These are phyloP conservation scores for Proctacanthus coquilletti DNA, from an alignment of 1,140 invertebrate species.

Conservation along the genomic window DNA sequence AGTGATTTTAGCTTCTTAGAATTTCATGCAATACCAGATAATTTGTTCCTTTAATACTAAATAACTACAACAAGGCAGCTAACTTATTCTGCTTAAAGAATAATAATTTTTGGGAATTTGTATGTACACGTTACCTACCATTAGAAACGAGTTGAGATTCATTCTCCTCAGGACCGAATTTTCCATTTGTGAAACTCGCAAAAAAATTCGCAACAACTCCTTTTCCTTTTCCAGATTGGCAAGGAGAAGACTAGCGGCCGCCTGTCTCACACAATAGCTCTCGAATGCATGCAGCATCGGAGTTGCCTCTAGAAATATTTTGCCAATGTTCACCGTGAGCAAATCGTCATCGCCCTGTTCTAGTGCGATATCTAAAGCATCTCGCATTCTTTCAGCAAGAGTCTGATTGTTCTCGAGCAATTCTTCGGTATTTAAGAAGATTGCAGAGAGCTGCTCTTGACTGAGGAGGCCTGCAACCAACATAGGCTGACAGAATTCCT, in stretches of 20 bases:
- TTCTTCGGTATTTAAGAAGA: conserved; percentile 90
- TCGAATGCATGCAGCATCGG: conserved; percentile 89
- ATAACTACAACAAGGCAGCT: background rate
- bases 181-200: conserved; percentile 92
- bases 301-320: conserved; percentile 80
- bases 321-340: conserved; percentile 76
- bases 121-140: conserved; percentile 43
- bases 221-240: conserved; percentile 91
- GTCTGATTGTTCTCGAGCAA: conserved; percentile 75
- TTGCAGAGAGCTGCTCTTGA: conserved; percentile 66
- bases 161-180: conserved; percentile 81
- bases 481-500: conserved; percentile 91
- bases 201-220: conserved; percentile 83
- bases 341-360: conserved; percentile 68
- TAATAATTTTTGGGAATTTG: background rate
- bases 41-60: too few species aligned
- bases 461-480: conserved; percentile 70
- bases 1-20: too few species aligned
- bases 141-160: conserved; percentile 93
- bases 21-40: too few species aligned
- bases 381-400: conserved; percentile 70
- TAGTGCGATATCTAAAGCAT: conserved; percentile 70
- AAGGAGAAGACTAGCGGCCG: conserved; percentile 70
- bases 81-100: background rate
- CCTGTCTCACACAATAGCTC: conserved; percentile 84